Percentiles rank a stretch among this genome's conserved stretches.
These are phyloP conservation scores for Caenorhabditis sinica DNA, from an alignment of 2,888 invertebrate species.

Conservation along the genomic window DNA sequence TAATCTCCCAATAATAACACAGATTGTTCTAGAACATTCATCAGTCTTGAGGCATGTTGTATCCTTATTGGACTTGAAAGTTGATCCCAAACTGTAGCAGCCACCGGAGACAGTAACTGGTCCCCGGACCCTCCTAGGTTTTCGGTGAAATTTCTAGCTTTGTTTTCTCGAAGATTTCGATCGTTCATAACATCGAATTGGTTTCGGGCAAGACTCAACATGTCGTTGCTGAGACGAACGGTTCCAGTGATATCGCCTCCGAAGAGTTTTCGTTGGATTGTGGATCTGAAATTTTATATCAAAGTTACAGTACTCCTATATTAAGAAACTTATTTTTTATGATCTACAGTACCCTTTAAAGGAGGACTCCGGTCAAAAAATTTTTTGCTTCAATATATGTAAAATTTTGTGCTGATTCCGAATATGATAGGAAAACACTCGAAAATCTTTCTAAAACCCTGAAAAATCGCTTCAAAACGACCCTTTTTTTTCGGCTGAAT, in stretches of 20 bases:
- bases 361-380: no score
- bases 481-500: no score
- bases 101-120: constrained; percentile 68
- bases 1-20: constrained; percentile 74
- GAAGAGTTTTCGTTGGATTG: constrained; percentile 63
- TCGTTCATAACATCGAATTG: constrained; percentile 69
- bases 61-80: constrained; percentile 63
- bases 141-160: constrained; percentile 72
- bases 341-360: no score
- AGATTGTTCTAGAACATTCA: constrained; percentile 77
- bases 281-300: constrained; percentile 46
- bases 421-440: no score
- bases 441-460: no score
- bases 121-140: constrained; percentile 77
- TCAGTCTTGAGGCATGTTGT: constrained; percentile 72
- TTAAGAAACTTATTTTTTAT: no score
- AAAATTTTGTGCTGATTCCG: no score
- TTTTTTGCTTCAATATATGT: no score
- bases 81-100: constrained; percentile 73
- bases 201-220: constrained; percentile 69
- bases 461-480: no score
- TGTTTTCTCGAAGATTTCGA: constrained; percentile 62
- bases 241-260: constrained; percentile 76
- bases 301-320: neutral
- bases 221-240: constrained; percentile 65